Percentiles rank a stretch among this genome's conserved stretches.
phyloP scores from a whole-genome alignment of 1,140 invertebrate species.

The Psix sp. region DNA sequence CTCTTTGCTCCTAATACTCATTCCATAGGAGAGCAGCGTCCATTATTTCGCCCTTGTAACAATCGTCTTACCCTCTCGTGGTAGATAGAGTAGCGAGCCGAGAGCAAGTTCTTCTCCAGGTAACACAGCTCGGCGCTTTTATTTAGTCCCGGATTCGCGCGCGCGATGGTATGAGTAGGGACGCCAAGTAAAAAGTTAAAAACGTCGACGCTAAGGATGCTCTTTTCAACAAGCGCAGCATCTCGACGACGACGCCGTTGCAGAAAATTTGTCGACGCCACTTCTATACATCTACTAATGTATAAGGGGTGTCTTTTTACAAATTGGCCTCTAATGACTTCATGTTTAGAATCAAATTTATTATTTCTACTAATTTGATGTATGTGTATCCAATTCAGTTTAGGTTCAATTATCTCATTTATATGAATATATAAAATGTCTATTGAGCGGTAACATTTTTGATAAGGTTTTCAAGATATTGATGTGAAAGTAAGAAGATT shows the following conservation, averaged over 20 bases:
- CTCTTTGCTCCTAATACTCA: conserved; percentile 44
- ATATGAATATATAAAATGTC: too few species aligned
- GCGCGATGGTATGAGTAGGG: conserved; percentile 37
- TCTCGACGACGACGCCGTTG: conserved; percentile 45
- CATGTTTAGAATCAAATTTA: background rate
- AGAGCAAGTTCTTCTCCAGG: conserved; percentile 49
- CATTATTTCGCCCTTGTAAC: conserved; percentile 58
- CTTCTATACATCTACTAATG: conserved; percentile 28
- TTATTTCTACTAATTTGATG: background rate
- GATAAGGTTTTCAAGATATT: too few species aligned
- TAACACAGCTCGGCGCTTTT: conserved; percentile 56
- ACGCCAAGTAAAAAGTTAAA: conserved; percentile 59
- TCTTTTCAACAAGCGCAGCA: conserved; percentile 53
- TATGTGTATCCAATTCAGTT: background rate
- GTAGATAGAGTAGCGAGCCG: conserved; percentile 46
- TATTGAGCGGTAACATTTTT: too few species aligned
- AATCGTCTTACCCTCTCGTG: conserved; percentile 58
- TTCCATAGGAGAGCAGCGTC: conserved; percentile 43
- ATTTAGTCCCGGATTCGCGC: conserved; percentile 50
- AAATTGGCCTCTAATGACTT: background rate
- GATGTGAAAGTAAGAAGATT: too few species aligned
- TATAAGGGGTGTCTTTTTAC: conserved; percentile 38
- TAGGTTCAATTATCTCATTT: too few species aligned
- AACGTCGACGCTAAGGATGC: conserved; percentile 60
- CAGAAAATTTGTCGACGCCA: conserved; percentile 52